A percentile compares a stretch with the other conserved stretches of the same genome.
Conservation (phyloP, 2,797 vertebrate species). For the Semaprochilodus insignis region DNA sequence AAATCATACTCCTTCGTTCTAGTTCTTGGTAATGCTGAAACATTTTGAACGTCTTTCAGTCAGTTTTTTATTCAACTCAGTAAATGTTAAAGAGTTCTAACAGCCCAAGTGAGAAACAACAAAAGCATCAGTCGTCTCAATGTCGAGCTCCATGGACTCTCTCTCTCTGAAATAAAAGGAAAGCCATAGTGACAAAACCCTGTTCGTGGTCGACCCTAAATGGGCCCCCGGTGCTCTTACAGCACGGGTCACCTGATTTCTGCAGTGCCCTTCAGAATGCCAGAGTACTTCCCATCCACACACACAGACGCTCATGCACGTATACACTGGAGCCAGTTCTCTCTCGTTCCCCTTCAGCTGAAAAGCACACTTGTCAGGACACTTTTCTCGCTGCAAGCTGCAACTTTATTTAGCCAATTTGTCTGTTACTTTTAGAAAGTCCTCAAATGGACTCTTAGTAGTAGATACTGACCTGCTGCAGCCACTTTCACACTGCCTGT, state of each 20-base stretch:
- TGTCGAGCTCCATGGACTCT: not conserved
- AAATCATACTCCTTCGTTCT: not conserved
- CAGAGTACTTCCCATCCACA: not conserved
- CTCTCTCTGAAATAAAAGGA: not conserved
- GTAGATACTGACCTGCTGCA: too few relatives aligned
- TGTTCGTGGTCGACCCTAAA: conserved; percentile 4
- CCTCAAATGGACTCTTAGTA: too few relatives aligned
- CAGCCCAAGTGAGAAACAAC: not conserved
- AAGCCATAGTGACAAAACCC: conserved; percentile 2
- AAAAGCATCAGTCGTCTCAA: not conserved
- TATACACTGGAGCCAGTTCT: not conserved
- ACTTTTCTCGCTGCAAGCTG: not conserved
- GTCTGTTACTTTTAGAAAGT: too few relatives aligned
- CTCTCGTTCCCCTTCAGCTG: not conserved
- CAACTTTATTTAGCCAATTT: not conserved
- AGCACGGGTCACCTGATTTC: conserved; percentile 24
- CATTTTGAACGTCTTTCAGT: not conserved
- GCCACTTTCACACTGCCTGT: too few relatives aligned
- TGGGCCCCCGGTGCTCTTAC: conserved; percentile 23
- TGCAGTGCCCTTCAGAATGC: conserved; percentile 18
- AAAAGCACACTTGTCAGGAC: not conserved
- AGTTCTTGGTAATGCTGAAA: not conserved
- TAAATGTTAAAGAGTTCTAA: not conserved
- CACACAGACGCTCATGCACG: not conserved
- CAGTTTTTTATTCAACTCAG: not conserved